phyloP scores from a whole-genome alignment of 1,140 invertebrate genomes.

The Drosophila ironensis region DNA sequence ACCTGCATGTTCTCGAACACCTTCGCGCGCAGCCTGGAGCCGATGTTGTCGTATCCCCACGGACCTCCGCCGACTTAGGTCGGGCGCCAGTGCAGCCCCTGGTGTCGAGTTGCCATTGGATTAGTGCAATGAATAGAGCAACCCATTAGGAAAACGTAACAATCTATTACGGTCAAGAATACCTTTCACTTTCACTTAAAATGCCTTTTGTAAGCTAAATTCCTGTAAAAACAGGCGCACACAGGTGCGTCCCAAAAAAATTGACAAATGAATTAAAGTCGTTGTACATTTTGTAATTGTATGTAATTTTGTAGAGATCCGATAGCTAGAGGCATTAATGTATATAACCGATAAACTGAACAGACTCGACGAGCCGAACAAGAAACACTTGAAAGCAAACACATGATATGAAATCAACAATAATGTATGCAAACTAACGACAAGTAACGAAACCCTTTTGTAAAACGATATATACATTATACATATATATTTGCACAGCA shows the following conservation, averaged over 20 bases:
- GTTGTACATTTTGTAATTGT: conserved; percentile 58
- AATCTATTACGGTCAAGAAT: background rate
- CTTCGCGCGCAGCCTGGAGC: conserved; percentile 90
- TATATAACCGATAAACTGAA: conserved; percentile 37
- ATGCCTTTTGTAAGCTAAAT: conserved; percentile 66
- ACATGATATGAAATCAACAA: conserved; percentile 22
- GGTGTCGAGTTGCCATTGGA: conserved; percentile 39
- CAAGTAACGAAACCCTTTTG: conserved; percentile 72
- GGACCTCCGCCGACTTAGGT: conserved; percentile 93
- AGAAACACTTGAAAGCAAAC: conserved; percentile 38
- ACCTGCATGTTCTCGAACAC: conserved; percentile 91
- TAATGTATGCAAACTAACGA: conserved; percentile 58
- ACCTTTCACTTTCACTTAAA: conserved; percentile 1
- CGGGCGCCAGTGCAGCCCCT: background rate
- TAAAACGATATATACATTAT: conserved; percentile 78
- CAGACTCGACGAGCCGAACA: conserved; percentile 57
- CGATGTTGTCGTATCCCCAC: conserved; percentile 92
- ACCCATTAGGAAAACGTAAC: background rate
- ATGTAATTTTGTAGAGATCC: conserved; percentile 38
- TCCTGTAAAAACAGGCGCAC: conserved; percentile 37
- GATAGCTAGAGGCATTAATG: conserved; percentile 56
- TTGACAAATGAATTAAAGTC: conserved; percentile 12
- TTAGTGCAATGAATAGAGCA: conserved; percentile 50
- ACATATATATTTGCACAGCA: conserved; percentile 78
- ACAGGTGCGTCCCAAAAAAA: background rate